phyloP scores from a whole-genome alignment of 2,113 vertebrate species.

The Suricata suricatta region DNA sequence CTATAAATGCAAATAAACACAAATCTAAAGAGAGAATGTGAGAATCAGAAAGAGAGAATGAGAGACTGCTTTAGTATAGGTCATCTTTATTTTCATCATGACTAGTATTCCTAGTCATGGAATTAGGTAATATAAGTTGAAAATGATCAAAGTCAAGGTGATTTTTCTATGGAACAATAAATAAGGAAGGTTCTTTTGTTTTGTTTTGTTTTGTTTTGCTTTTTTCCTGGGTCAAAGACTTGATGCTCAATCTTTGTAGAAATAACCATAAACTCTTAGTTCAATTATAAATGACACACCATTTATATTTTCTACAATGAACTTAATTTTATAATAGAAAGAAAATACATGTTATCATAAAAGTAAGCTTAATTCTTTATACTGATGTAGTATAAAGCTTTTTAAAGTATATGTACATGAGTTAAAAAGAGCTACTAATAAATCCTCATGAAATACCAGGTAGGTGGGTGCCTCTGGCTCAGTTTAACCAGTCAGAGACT shows the following conservation, averaged over 20 bases:
- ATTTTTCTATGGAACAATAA: neutral
- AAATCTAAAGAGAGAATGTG: constrained; percentile 22
- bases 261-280: neutral
- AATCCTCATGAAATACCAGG: neutral
- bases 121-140: neutral
- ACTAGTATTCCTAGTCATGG: neutral
- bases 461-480: neutral
- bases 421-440: neutral
- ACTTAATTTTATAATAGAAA: neutral
- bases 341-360: constrained; percentile 20
- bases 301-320: constrained; percentile 4
- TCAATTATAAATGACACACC: neutral
- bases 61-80: neutral
- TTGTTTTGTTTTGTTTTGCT: neutral
- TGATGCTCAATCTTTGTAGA: neutral
- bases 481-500: neutral
- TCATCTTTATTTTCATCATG: neutral
- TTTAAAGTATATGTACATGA: neutral
- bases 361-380: constrained; percentile 11
- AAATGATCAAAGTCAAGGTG: neutral
- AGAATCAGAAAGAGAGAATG: neutral
- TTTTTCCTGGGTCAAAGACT: neutral
- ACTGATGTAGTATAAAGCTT: neutral
- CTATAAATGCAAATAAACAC: neutral
- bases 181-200: neutral